Percentiles rank a stretch among this genome's conserved stretches.
Evolutionary conservation across 2,797 vertebrate species (phyloP).

Genomic region (Falco concolor): DNA sequence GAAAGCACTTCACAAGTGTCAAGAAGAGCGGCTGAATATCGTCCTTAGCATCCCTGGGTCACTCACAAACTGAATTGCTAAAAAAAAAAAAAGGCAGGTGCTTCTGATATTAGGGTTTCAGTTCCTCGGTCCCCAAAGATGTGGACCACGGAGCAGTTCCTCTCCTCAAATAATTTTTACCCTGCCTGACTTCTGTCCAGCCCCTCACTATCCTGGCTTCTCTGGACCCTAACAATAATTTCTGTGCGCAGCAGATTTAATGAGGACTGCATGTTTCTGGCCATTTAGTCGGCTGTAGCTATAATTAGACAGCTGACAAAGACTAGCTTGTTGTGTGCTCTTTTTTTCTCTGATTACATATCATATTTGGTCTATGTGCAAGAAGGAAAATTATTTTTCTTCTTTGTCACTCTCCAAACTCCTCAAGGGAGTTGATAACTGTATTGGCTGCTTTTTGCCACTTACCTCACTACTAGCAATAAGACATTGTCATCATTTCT

Average conservation of each 20-base stretch:
- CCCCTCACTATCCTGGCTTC: neutral
- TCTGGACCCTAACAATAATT: neutral
- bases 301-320: constrained; percentile 55
- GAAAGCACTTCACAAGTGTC: neutral
- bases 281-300: constrained; percentile 2
- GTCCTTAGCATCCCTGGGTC: neutral
- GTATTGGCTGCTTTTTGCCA: constrained; percentile 34
- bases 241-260: neutral
- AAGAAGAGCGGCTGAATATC: neutral
- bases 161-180: neutral
- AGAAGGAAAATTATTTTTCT: constrained; percentile 42
- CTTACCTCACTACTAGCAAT: constrained; percentile 47
- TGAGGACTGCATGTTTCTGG: constrained; percentile 12
- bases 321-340: neutral
- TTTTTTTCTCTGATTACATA: constrained; percentile 11
- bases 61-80: neutral
- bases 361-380: constrained; percentile 10
- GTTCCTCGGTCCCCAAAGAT: neutral
- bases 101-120: neutral
- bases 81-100: neutral
- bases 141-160: neutral
- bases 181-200: neutral
- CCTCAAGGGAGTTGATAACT: constrained; percentile 44
- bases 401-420: constrained; percentile 20
- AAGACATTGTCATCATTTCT: constrained; percentile 6